Evolutionary conservation across 2,113 vertebrate species (phyloP), one percentile per base, ranked within the genome.

Genomic region (Terrapene triunguis): DNA sequence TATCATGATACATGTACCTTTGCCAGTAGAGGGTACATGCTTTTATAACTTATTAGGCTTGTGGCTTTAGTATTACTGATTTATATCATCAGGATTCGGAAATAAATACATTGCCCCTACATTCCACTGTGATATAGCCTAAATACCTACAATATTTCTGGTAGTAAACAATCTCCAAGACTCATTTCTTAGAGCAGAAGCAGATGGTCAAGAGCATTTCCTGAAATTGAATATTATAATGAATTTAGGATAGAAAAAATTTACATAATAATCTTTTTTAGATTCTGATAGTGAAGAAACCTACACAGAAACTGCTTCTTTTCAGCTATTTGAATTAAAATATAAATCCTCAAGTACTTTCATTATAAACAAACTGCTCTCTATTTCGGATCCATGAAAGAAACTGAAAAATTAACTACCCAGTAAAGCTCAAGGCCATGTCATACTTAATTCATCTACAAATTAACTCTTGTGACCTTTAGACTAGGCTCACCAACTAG

Each of bases 131-230:
- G 88, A 89, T 95, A 93, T 3, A 82, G 72, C 87, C 95, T 44
- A 54, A 87, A 93, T 90, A 91, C 91, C 95, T 55, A 55, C 90
- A 51, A 24, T 92, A 86, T 84, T 95, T 89, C 90, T 87, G 91
- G 87, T 38, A 21, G 96, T 92, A 97, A 97, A 96, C 97, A 96
- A 96, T 2, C 94, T 96, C 92, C 93, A 84, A n/a, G 90, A 85
- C 78, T 96, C 94, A 69, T 96, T 97, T 96, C 91, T 95, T 89
- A 44, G 81, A 96, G 94, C 85, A 93, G 91, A 57, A 94, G 84
- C 97, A 97, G 98, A 96, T 98, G 97, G 97, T 96, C 95, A 97
- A 98, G 96, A 95, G 95, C 76, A 87, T 94, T 91, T 92, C 95
- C 93, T 83, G 96, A 98, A 97, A 98, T 97, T 96, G 96, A 96